phyloP scores from a whole-genome alignment of 2,888 invertebrate species.

The Ennomos quercinarius region DNA sequence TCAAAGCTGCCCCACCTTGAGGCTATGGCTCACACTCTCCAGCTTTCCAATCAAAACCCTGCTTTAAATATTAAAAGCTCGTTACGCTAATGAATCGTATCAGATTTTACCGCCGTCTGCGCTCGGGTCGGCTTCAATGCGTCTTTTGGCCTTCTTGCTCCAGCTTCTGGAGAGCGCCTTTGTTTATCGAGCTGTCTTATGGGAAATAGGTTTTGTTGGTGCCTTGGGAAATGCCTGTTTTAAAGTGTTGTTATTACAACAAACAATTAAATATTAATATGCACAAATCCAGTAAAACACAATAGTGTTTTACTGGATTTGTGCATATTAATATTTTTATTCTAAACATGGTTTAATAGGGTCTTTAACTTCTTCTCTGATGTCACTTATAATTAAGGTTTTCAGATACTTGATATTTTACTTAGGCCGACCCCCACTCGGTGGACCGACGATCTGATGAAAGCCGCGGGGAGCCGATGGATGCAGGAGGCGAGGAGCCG shows the following conservation, averaged over 20 bases:
- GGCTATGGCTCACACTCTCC: constrained; percentile 71
- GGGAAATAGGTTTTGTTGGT: constrained; percentile 41
- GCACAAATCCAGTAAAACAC: too few species aligned
- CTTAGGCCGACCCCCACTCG: too few species aligned
- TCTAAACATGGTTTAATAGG: too few species aligned
- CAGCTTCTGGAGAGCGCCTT: constrained; percentile 63
- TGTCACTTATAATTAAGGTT: too few species aligned
- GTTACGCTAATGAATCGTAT: constrained; percentile 86
- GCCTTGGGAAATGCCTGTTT: constrained; percentile 19
- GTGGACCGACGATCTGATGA: too few species aligned
- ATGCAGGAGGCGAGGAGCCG: too few species aligned
- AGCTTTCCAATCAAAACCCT: constrained; percentile 78
- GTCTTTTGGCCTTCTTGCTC: constrained; percentile 68
- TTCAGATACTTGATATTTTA: too few species aligned
- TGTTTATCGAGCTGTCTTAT: constrained; percentile 51
- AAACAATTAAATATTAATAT: too few species aligned
- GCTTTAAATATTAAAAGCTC: constrained; percentile 83
- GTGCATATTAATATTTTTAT: too few species aligned
- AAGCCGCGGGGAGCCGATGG: too few species aligned
- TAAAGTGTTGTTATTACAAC: constrained; percentile 1
- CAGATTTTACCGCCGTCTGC: constrained; percentile 76
- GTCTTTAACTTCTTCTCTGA: too few species aligned
- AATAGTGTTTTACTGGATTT: too few species aligned
- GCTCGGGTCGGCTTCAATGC: constrained; percentile 60
- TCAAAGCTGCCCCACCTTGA: constrained; percentile 59